These are phyloP conservation scores for Chanos chanos DNA, from an alignment of 2,797 vertebrate species.

Conservation along the genomic window DNA sequence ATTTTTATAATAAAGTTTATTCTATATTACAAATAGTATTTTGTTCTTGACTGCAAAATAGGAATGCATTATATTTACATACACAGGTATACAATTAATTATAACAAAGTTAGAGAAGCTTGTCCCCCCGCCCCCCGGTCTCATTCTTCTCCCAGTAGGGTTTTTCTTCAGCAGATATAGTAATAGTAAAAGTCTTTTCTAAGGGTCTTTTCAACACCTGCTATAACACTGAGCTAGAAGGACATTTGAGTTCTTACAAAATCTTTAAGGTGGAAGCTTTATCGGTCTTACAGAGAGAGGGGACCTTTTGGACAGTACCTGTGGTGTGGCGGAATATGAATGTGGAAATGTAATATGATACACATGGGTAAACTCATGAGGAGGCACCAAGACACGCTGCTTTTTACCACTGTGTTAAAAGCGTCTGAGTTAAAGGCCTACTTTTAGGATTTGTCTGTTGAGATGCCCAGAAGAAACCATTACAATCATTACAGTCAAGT, in stretches of 20 bases:
- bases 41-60: slow-evolving; percentile 99
- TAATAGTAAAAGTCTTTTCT: slow-evolving; percentile 85
- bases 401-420: too few species aligned
- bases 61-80: slow-evolving; percentile 99
- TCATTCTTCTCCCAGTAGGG: slow-evolving; percentile 82
- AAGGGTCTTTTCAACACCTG: slow-evolving; percentile 82
- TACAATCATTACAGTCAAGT: slow-evolving; percentile 2
- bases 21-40: slow-evolving; percentile 99
- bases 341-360: slow-evolving; percentile 53
- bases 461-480: not conserved
- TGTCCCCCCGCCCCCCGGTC: slow-evolving; percentile 92
- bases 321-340: slow-evolving; percentile 25
- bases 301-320: slow-evolving; percentile 50
- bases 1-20: slow-evolving; percentile 99
- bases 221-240: slow-evolving; percentile 91
- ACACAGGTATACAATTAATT: slow-evolving; percentile 99
- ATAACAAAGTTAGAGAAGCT: slow-evolving; percentile 99
- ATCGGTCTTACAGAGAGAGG: slow-evolving; percentile 64
- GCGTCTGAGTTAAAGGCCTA: not conserved
- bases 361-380: slow-evolving; percentile 40
- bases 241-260: slow-evolving; percentile 76
- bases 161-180: slow-evolving; percentile 79
- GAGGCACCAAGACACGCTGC: slow-evolving; percentile 42
- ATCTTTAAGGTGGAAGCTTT: slow-evolving; percentile 84
- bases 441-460: not conserved